Percentiles rank a stretch among this genome's conserved stretches.
Evolutionary conservation across 2,888 invertebrate genomes (phyloP).

Genomic region (Lydus trimaculatus): DNA sequence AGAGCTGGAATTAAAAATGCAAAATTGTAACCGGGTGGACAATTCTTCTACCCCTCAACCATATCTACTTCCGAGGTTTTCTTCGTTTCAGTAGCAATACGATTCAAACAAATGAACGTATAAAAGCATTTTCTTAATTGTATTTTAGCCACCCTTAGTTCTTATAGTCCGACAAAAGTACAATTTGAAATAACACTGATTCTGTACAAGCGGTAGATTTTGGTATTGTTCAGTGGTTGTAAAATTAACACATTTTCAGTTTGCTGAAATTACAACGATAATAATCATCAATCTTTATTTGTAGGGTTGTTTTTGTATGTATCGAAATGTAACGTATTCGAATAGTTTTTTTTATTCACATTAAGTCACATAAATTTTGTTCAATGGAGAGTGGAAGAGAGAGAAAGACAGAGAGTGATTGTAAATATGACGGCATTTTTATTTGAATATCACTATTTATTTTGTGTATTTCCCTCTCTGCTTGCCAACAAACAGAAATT

Average conservation of each 20-base stretch:
- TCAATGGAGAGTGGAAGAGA: background rate
- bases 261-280: background rate
- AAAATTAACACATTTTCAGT: background rate
- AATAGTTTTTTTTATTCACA: background rate
- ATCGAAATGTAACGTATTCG: background rate
- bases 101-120: slow-evolving; percentile 25
- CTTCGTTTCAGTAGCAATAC: background rate
- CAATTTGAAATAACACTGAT: background rate
- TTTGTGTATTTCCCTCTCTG: slow-evolving; percentile 4
- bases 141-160: slow-evolving; percentile 4
- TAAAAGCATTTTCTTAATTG: slow-evolving; percentile 30
- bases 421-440: slow-evolving; percentile 6
- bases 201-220: background rate
- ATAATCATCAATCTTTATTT: background rate
- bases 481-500: slow-evolving; percentile 12
- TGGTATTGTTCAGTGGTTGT: background rate
- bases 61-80: background rate
- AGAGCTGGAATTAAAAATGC: slow-evolving; percentile 35
- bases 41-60: background rate
- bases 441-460: slow-evolving; percentile 8
- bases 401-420: background rate
- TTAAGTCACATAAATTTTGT: background rate
- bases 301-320: background rate
- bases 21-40: slow-evolving; percentile 17
- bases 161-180: background rate